Evolutionary conservation across 2,888 invertebrate species (phyloP), one percentile per base, ranked within the genome.

Genomic region (Hemaris fuciformis): DNA sequence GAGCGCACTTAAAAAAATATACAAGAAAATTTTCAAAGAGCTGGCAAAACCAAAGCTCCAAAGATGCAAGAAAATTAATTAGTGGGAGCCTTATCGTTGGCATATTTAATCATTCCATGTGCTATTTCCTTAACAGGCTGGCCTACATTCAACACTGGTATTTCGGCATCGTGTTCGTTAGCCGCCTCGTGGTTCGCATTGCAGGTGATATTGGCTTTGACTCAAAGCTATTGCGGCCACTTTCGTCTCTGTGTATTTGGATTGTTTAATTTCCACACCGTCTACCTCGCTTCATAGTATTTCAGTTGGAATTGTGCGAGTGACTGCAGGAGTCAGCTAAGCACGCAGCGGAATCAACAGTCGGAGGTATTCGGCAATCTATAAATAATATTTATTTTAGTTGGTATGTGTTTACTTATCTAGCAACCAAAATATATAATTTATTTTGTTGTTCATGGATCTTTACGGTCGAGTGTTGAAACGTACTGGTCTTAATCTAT

Each of bases 151-250:
- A n/a, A 4, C n/a, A n/a, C 10, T 7, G 27, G 27, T 25, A 25
- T 38, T 53, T 25, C 25, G 18, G 27, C 10, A 18, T 27, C 18
- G 18, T 31, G 53, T 53, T 53, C 53, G 53, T 53, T 53, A 53
- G 31, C 31, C 27, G 25, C 18, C 53, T 31, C 31, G 53, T 18
- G 53, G 53, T 18, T 53, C 18, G 53, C 53, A 18, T 18, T 31
- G 31, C 53, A 53, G 53, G 53, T 53, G 31, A 18, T 53, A 53
- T 53, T 53, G 31, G 31, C 31, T 53, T 53, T 53, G 53, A 31
- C 18, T 53, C 53, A 53, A 53, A 53, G 53, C 53, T 27, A 53
- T 53, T 31, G 53, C 53, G 53, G 53, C 31, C 27, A 53, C 53
- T 53, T 53, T 53, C 53, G 18, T 53, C 53, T 53, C 53, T 53